Conservation (phyloP, 2,888 invertebrate genomes). For the Germaria angustata region DNA sequence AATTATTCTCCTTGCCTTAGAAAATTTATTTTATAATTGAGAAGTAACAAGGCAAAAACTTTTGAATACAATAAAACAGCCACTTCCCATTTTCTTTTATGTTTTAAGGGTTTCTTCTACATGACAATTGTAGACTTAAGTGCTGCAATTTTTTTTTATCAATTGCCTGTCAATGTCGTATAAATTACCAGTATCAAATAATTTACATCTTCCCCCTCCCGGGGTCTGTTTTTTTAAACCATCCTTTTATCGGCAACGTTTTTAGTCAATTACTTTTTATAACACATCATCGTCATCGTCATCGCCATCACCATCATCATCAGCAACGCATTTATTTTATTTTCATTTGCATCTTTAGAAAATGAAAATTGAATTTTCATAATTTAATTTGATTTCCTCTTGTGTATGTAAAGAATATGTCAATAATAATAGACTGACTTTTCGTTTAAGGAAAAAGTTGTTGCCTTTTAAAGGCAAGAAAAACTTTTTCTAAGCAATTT, state of each 20-base stretch:
- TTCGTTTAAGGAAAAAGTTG: conserved; percentile 1
- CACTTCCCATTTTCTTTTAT: conserved; percentile 6
- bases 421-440: conserved; percentile 45
- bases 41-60: background rate
- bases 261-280: background rate
- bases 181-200: conserved; percentile 36
- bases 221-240: background rate
- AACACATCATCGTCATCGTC: conserved; percentile 3
- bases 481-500: conserved; percentile 60
- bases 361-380: conserved; percentile 66
- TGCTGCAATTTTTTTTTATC: conserved; percentile 40
- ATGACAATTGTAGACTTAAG: background rate
- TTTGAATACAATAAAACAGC: conserved; percentile 12
- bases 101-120: background rate
- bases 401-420: conserved; percentile 19
- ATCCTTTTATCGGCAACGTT: background rate
- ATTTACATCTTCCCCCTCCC: background rate
- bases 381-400: conserved; percentile 62
- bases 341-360: conserved; percentile 60
- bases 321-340: conserved; percentile 52
- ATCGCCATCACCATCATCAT: background rate
- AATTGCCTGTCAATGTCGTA: conserved; percentile 62
- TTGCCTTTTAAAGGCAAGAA: conserved; percentile 28
- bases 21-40: conserved; percentile 22
- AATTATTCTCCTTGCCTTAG: conserved; percentile 17